Evolutionary conservation across 2,797 vertebrate species (phyloP).

Genomic region (Karalla daura): DNA sequence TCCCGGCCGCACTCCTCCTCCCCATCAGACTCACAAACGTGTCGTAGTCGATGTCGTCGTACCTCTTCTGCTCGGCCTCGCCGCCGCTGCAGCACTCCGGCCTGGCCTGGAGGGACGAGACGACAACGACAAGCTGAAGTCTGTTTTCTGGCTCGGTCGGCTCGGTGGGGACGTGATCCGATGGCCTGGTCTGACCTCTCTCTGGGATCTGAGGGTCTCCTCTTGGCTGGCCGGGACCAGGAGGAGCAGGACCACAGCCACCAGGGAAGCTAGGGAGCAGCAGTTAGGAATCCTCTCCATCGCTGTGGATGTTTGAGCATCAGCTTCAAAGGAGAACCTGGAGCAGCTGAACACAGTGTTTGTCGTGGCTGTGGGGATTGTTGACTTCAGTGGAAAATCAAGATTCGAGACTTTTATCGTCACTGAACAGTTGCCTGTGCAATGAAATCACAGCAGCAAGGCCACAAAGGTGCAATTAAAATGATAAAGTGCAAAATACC

Average conservation of each 20-base stretch:
- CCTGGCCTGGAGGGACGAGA: constrained; percentile 33
- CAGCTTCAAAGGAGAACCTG: background rate
- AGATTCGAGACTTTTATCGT: too few species aligned
- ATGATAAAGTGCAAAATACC: too few species aligned
- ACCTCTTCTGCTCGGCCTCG: constrained; percentile 50
- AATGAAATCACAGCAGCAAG: too few species aligned
- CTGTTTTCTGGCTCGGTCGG: background rate
- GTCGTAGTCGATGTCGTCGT: constrained; percentile 64
- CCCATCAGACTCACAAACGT: constrained; percentile 80
- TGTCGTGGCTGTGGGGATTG: too few species aligned
- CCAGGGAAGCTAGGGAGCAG: constrained; percentile 38
- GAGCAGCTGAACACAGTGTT: too few species aligned
- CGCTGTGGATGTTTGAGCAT: constrained; percentile 17
- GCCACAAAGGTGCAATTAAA: too few species aligned
- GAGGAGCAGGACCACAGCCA: constrained; percentile 46
- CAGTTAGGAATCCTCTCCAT: constrained; percentile 46
- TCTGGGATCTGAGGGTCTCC: constrained; percentile 19
- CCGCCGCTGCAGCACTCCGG: background rate
- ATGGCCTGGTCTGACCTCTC: constrained; percentile 27
- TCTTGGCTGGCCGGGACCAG: constrained; percentile 42
- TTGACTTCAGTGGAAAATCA: too few species aligned
- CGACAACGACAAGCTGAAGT: too few species aligned
- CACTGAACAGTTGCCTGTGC: too few species aligned
- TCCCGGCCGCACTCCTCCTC: constrained; percentile 58
- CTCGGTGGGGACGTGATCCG: background rate